Evolutionary conservation across 2,888 invertebrate genomes (phyloP).

Genomic region (Hybos culiciformis): DNA sequence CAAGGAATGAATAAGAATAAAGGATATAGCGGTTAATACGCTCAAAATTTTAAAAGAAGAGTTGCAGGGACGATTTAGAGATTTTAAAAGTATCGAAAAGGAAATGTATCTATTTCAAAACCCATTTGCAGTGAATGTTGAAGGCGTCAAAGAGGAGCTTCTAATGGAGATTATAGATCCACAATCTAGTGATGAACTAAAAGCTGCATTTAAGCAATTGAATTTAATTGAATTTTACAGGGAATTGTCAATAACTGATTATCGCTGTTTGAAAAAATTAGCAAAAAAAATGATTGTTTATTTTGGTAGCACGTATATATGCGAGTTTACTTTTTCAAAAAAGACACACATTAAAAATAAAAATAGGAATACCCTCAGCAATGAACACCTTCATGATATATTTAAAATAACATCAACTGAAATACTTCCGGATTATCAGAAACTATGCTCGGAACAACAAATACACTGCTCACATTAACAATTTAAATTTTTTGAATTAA

Average conservation of each 20-base stretch:
- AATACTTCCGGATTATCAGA: too few species aligned
- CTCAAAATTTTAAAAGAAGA: neutral
- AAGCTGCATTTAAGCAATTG: neutral
- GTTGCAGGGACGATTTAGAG: neutral
- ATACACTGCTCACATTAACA: too few species aligned
- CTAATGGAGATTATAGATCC: neutral
- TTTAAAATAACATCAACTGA: too few species aligned
- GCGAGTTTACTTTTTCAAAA: too few species aligned
- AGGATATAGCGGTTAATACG: neutral
- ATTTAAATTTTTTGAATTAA: too few species aligned
- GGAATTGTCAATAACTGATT: neutral
- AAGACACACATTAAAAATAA: too few species aligned
- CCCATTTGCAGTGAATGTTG: neutral
- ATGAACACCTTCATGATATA: too few species aligned
- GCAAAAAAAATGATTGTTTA: neutral
- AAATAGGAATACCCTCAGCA: too few species aligned
- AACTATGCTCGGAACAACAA: too few species aligned
- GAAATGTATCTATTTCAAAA: neutral
- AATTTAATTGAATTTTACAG: neutral
- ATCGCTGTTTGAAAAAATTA: neutral
- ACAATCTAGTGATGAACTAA: neutral
- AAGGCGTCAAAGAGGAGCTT: neutral
- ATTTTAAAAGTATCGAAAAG: neutral
- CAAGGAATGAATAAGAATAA: neutral
- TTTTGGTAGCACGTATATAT: too few species aligned